These are phyloP conservation scores for Tragelaphus buxtoni DNA, from an alignment of 2,113 vertebrate genomes.

Conservation along the genomic window DNA sequence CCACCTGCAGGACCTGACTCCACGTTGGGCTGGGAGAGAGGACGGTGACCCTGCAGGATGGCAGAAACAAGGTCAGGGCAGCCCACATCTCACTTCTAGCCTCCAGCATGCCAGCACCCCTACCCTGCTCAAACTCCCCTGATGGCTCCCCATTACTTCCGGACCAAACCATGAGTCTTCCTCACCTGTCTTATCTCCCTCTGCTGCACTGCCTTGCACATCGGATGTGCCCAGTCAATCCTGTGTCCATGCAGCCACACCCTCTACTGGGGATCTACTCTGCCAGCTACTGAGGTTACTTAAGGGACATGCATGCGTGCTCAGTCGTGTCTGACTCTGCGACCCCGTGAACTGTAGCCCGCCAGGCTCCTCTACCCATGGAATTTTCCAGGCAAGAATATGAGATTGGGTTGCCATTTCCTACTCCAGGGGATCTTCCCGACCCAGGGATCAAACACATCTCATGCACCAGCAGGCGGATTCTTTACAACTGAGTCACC, in stretches of 20 bases:
- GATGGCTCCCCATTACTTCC: not conserved
- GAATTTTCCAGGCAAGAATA: not conserved
- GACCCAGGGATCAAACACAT: not conserved
- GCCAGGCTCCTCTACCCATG: not conserved
- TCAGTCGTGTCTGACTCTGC: not conserved
- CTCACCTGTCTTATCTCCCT: accelerated
- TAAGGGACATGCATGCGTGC: not conserved
- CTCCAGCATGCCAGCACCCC: not conserved
- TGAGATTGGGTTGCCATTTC: not conserved
- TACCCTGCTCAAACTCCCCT: not conserved
- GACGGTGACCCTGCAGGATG: conserved; percentile 35
- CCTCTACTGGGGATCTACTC: not conserved
- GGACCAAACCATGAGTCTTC: not conserved
- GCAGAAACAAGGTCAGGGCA: not conserved
- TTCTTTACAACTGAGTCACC: not conserved
- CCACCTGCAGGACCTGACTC: conserved; percentile 50
- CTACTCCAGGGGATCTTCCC: not conserved
- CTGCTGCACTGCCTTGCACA: not conserved
- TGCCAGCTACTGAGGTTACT: not conserved
- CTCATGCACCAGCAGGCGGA: not conserved
- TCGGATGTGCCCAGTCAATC: not conserved
- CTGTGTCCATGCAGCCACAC: too few species aligned
- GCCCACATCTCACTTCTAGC: not conserved
- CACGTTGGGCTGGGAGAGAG: conserved; percentile 46
- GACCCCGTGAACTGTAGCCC: not conserved